Base-by-base conservation (phyloP, 1,140 invertebrate genomes). In the Stenopsyche tienmushanensis region DNA sequence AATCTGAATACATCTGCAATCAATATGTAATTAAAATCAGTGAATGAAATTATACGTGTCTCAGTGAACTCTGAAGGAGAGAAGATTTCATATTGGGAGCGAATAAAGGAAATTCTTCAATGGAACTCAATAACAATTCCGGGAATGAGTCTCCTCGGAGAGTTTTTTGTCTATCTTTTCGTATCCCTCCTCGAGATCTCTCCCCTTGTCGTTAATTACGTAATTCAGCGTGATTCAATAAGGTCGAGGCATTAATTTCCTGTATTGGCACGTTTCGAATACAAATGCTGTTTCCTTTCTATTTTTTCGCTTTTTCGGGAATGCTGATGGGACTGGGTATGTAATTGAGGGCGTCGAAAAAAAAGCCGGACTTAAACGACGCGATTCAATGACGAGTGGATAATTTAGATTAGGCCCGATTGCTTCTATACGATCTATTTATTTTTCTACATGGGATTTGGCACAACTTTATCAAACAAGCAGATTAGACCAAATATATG, bases 171-270 rank as follows among this genome's bases (percentile, higher is more conserved):
- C 29, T 34, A 34, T 34, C 29, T 34, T 34, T 34, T 34, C 29
- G 5, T 34, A 15, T 20, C 44, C 44, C 18, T 47, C 7, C 18
- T 5, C 10, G 17, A 18, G 7, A 8, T 18, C 13, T 18, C 17
- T 18, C 44, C 44, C 44, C 44, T 47, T 47, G 44, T 47, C 44
- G 44, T 47, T 47, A 47, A 47, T 47, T 47, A 47, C 44, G 44
- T 47, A 47, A 47, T 47, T 47, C 44, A 47, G 44, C 44, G 44
- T 47, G 44, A 47, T 47, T 47, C 44, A 47, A 47, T 47, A 47
- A 47, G 44, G 44, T 20, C 44, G 8, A 20, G 44, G 44, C 44
- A 47, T 47, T 47, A 47, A 47, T 47, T 47, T 47, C 44, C 44
- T 47, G 44, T 47, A 47, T 47, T 47, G 44, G 8, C 44, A 47